Evolutionary conservation across 2,888 invertebrate species (phyloP), one percentile per base, ranked within the genome.

Genomic region (Abscondita cerata): DNA sequence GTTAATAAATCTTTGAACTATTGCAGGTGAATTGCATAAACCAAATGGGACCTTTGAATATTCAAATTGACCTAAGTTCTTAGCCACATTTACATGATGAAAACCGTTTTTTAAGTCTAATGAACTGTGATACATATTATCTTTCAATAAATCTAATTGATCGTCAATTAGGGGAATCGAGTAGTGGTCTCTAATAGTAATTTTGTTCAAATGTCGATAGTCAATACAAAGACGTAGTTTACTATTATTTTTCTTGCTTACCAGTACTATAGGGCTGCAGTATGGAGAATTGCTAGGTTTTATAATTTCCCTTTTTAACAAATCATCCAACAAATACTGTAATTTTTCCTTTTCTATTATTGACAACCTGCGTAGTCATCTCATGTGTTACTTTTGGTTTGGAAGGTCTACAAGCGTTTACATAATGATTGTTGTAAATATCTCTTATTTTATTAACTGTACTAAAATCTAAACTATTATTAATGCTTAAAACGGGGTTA

Each of bases 1-100:
- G 12, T 36, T 36, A 5, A 36, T 12, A 36, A n/a, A 36, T 9
- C 36, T 2, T 36, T 36, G 36, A 12, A 36, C 12, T 5, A 36
- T 11, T n/a, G 36, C 4, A 12, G 11, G 36, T 36, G 12, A 9
- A 52, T 69, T 71, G 12, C 51, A 64, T n/a, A 73, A 59, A 0
- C 75, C 76, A 62, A 75, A 72, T 1, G 72, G 74, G 72, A 74
- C 73, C 55, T 64, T 65, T n/a, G 64, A 20, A 64, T 66, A 76
- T 62, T 75, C 73, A 52, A 47, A 75, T 46, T 75, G 74, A 0
- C 73, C 73, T 18, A 67, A 55, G 9, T 67, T 58, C 58, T 70
- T 59, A 0, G 67, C 61, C 16, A 76, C 33, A 12, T 44, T 41
- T 11, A 76, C 66, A 40, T 75, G 75, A 50, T 74, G 65, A 47